Conservation (phyloP, 2,888 invertebrate species). For the Darwinula stevensoni region DNA sequence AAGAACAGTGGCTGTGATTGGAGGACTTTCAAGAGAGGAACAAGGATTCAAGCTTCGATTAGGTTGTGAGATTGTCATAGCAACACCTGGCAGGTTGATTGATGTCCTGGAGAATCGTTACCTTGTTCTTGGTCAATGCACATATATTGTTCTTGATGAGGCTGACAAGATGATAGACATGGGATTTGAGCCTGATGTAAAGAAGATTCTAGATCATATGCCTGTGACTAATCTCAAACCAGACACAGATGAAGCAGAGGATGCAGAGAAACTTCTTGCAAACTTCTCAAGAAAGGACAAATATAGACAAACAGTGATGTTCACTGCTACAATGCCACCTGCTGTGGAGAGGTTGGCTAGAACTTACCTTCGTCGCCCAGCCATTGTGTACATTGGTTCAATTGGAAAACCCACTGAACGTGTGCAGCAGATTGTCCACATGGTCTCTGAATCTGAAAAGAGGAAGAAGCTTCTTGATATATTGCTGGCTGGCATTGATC, state of each 20-base stretch:
- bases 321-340: slow-evolving; percentile 98
- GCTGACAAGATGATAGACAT: slow-evolving; percentile 99
- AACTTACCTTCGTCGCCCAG: slow-evolving; percentile 75
- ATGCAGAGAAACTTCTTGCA: slow-evolving; percentile 55
- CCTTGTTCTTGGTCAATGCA: slow-evolving; percentile 82
- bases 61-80: slow-evolving; percentile 98
- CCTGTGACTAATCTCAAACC: slow-evolving; percentile 95
- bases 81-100: slow-evolving; percentile 94
- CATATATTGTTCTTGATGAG: slow-evolving; percentile 83
- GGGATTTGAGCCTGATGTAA: slow-evolving; percentile 91
- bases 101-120: slow-evolving; percentile 96
- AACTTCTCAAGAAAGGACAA: slow-evolving; percentile 91
- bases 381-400: slow-evolving; percentile 89
- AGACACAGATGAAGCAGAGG: slow-evolving; percentile 92
- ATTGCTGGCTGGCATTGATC: slow-evolving; percentile 60
- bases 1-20: slow-evolving; percentile 89
- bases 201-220: slow-evolving; percentile 89
- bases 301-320: slow-evolving; percentile 97
- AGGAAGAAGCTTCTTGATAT: slow-evolving; percentile 84
- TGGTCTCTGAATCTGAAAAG: slow-evolving; percentile 85
- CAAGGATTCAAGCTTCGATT: slow-evolving; percentile 85
- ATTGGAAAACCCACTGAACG: slow-evolving; percentile 89
- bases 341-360: slow-evolving; percentile 87
- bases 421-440: slow-evolving; percentile 85
- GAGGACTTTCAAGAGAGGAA: slow-evolving; percentile 61